Evolutionary conservation across 2,888 invertebrate species (phyloP), one percentile per base, ranked within the genome.

Genomic region (Lordiphosa andalusiaca): DNA sequence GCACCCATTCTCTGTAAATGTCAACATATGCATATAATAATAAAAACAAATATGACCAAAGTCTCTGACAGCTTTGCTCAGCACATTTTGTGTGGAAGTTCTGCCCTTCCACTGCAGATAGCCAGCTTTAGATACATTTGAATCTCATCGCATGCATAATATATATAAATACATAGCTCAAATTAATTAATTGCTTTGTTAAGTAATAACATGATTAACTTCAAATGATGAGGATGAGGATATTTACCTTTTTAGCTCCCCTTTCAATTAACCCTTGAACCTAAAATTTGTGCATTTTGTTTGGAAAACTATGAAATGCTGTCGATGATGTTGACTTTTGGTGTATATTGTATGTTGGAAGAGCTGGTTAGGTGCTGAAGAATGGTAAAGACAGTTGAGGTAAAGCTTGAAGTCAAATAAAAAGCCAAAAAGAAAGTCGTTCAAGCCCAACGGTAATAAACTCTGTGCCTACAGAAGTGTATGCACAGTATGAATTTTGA

Each of bases 21-120:
- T 78, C 83, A 77, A 83, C 77, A 77, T 77, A 77, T 77, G 77
- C 83, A 82, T 77, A 77, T 77, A 77, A 77, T 77, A 77, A 77
- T 77, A 77, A 78, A 82, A 82, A 68, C 80, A 77, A 77, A 77
- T 82, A 77, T 77, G 83, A 55, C 77, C 61, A 75, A 75, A 69
- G 55, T 64, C 75, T 64, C 68, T 65, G 68, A 73, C 74, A 73
- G 74, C 74, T 73, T 73, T 68, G 59, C 80, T 77, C 83, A 77
- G 77, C 77, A 82, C 67, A 74, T 71, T 81, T 60, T 35, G 58
- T 30, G 44, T 38, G 30, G 12, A 13, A n/a, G 21, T 41, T 1
- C 40, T 40, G 12, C 9, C 48, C 6, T 21, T 7, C 13, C 23
- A 38, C 39, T 37, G 52, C 49, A 57, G 64, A 57, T 64, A 49